Percentiles rank a stretch among this genome's conserved stretches.
phyloP scores from a whole-genome alignment of 64 coral and sea anemone genomes.

The Stichodactyla mertensii region DNA sequence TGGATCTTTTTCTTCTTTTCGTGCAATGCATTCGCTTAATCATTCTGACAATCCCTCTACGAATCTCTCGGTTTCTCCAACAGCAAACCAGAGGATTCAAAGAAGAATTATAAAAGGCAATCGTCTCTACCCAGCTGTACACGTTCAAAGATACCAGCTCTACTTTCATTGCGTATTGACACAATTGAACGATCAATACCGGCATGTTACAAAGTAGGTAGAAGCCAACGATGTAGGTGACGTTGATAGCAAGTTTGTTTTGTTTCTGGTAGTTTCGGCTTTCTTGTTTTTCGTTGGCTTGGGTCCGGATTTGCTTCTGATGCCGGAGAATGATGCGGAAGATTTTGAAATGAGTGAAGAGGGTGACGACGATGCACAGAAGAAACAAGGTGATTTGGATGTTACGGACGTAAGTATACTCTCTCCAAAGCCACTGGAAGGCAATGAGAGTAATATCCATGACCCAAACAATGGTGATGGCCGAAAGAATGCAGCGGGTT shows the following conservation, averaged over 20 bases:
- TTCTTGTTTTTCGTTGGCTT: neutral
- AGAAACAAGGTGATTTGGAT: conserved; percentile 36
- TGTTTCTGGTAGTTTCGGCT: conserved; percentile 23
- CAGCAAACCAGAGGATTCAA: conserved; percentile 65
- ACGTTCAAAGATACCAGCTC: conserved; percentile 44
- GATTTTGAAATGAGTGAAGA: conserved; percentile 38
- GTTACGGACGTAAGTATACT: conserved; percentile 27
- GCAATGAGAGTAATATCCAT: conserved; percentile 27
- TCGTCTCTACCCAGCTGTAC: conserved; percentile 67
- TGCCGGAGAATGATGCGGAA: conserved; percentile 59
- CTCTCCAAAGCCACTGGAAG: conserved; percentile 21
- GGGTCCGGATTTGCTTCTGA: conserved; percentile 35
- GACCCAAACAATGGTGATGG: conserved; percentile 37
- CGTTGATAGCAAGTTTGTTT: conserved; percentile 64
- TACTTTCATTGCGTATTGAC: conserved; percentile 22
- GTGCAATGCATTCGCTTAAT: neutral
- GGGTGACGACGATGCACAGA: conserved; percentile 33
- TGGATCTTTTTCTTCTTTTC: neutral
- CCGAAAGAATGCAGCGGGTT: conserved; percentile 2
- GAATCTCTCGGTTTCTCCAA: conserved; percentile 60
- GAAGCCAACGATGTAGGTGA: conserved; percentile 57
- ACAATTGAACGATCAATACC: conserved; percentile 31
- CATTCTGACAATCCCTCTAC: neutral
- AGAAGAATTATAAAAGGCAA: conserved; percentile 64
- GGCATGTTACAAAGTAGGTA: conserved; percentile 72